A percentile compares a stretch with the other conserved stretches of the same genome.
Evolutionary conservation across 2,797 vertebrate genomes (phyloP).

Genomic region (Sarcophilus harrisii): DNA sequence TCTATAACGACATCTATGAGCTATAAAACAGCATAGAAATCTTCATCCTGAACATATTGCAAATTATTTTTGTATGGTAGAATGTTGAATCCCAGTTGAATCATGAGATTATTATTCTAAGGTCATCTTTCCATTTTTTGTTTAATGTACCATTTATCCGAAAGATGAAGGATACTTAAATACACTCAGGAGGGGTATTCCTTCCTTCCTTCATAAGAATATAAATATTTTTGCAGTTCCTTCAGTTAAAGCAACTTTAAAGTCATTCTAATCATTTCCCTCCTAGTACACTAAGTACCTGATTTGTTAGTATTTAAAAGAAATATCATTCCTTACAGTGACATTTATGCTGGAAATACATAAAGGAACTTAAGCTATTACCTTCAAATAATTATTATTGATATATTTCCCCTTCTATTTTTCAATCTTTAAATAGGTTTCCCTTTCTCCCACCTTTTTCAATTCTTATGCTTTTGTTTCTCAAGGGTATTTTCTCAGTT

Average conservation of each 20-base stretch:
- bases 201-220: slow-evolving; percentile 65
- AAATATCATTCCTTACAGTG: slow-evolving; percentile 77
- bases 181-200: slow-evolving; percentile 59
- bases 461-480: slow-evolving; percentile 53
- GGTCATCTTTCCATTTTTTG: slow-evolving; percentile 76
- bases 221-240: slow-evolving; percentile 78
- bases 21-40: slow-evolving; percentile 76
- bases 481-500: slow-evolving; percentile 40
- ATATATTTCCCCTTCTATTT: slow-evolving; percentile 72
- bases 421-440: slow-evolving; percentile 31
- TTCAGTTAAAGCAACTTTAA: slow-evolving; percentile 70
- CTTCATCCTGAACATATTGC: slow-evolving; percentile 68
- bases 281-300: slow-evolving; percentile 56
- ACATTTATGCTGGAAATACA: slow-evolving; percentile 72
- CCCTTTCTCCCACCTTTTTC: background rate
- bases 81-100: slow-evolving; percentile 70
- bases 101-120: slow-evolving; percentile 72
- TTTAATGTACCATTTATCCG: slow-evolving; percentile 72
- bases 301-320: slow-evolving; percentile 73
- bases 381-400: slow-evolving; percentile 70
- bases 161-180: slow-evolving; percentile 62
- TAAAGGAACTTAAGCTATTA: slow-evolving; percentile 62
- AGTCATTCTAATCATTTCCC: slow-evolving; percentile 69
- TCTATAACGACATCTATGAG: slow-evolving; percentile 57
- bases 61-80: slow-evolving; percentile 75